phyloP scores from a whole-genome alignment of 2,797 vertebrate genomes.

The Microcaecilia unicolor region DNA sequence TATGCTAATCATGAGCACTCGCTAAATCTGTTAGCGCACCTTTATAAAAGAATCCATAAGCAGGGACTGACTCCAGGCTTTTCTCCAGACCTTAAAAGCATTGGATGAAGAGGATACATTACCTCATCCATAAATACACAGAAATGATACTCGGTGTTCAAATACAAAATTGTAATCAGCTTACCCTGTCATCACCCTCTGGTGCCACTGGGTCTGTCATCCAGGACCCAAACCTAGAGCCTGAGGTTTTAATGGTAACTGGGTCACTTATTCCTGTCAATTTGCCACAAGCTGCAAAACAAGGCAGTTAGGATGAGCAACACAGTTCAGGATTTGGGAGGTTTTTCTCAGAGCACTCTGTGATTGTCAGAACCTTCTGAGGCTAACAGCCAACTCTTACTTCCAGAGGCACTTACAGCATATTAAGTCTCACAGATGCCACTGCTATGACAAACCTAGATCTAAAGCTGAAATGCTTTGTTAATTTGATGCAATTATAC shows the following conservation, averaged over 20 bases:
- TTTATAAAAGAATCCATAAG: too few relatives aligned
- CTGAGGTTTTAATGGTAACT: slow-evolving; percentile 85
- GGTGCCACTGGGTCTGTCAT: slow-evolving; percentile 90
- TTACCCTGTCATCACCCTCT: slow-evolving; percentile 83
- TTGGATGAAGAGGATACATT: background rate
- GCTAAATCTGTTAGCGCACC: too few relatives aligned
- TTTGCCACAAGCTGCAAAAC: slow-evolving; percentile 85
- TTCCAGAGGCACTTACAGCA: background rate
- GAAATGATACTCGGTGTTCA: too few relatives aligned
- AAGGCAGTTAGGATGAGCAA: slow-evolving; percentile 25
- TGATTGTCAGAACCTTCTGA: fast-evolving
- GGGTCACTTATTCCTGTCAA: slow-evolving; percentile 91
- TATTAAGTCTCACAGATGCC: too few relatives aligned
- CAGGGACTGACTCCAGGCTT: fast-evolving
- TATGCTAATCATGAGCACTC: too few relatives aligned
- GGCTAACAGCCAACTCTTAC: fast-evolving
- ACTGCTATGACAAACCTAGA: fast-evolving
- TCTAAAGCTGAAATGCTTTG: background rate
- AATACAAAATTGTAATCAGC: too few relatives aligned
- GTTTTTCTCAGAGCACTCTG: too few relatives aligned
- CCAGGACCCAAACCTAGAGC: slow-evolving; percentile 92
- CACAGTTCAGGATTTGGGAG: too few relatives aligned
- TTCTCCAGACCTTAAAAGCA: background rate
- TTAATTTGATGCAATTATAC: background rate
- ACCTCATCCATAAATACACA: too few relatives aligned